These are phyloP conservation scores for Himalopsyche phryganea DNA, from an alignment of 1,140 invertebrate species.

Conservation along the genomic window DNA sequence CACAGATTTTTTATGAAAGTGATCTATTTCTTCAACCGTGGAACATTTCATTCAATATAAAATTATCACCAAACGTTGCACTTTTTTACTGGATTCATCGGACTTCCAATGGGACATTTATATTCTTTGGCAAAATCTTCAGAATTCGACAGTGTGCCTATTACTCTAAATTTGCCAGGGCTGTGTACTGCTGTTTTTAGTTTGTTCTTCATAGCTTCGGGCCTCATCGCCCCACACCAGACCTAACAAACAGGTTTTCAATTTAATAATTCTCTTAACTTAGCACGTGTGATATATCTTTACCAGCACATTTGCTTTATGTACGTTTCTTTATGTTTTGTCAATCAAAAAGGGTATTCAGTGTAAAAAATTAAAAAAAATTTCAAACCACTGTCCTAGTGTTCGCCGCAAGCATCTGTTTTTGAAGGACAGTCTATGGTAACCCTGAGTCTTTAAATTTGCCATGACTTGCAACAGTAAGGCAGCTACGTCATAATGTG, in stretches of 20 bases:
- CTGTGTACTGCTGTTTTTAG: slow-evolving; percentile 93
- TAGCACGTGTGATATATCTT: too few species aligned
- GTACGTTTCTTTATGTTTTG: neutral
- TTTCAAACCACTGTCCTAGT: too few species aligned
- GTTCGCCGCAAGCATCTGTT: too few species aligned
- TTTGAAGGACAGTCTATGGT: too few species aligned
- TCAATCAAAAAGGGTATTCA: neutral
- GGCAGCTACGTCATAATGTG: too few species aligned
- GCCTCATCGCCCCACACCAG: slow-evolving; percentile 96
- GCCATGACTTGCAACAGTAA: too few species aligned
- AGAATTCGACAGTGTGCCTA: slow-evolving; percentile 90
- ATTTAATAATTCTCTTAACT: too few species aligned
- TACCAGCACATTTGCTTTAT: neutral
- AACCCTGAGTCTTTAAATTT: too few species aligned
- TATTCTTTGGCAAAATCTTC: slow-evolving; percentile 84
- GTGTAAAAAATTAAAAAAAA: neutral
- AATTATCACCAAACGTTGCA: slow-evolving; percentile 88
- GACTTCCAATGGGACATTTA: slow-evolving; percentile 70
- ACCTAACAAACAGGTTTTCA: slow-evolving; percentile 64
- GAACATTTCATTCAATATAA: too few species aligned
- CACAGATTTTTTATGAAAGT: too few species aligned
- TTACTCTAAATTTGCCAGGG: slow-evolving; percentile 86
- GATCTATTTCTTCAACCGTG: too few species aligned
- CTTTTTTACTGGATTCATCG: slow-evolving; percentile 89
- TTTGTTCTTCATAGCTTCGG: slow-evolving; percentile 92